A percentile compares a stretch with the other conserved stretches of the same genome.
phyloP scores from a whole-genome alignment of 2,797 vertebrate species.

The Oryzias sinensis region DNA sequence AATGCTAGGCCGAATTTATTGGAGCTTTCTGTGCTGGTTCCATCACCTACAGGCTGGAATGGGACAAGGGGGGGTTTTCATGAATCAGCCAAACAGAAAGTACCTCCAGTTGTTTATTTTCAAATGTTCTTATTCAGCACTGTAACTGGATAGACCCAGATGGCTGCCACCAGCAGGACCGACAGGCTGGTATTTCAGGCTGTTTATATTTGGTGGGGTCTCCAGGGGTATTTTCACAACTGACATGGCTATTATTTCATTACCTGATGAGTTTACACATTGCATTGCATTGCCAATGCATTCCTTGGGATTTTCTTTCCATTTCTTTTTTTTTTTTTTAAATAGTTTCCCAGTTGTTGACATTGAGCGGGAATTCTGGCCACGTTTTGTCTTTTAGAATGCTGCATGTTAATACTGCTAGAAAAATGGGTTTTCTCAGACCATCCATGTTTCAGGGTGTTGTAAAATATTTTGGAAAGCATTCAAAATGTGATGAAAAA shows the following conservation, averaged over 20 bases:
- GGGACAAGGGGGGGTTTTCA: slow-evolving; percentile 43
- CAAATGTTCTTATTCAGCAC: slow-evolving; percentile 62
- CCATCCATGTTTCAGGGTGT: too few species aligned
- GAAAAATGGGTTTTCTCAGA: too few species aligned
- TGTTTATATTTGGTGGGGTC: slow-evolving; percentile 70
- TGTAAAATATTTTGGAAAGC: too few species aligned
- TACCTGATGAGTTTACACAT: slow-evolving; percentile 55
- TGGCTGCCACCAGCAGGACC: slow-evolving; percentile 40
- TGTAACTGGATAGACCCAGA: slow-evolving; percentile 64
- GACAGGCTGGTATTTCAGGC: slow-evolving; percentile 51
- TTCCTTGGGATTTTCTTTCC: neutral
- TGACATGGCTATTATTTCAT: slow-evolving; percentile 45
- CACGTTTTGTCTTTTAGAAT: neutral
- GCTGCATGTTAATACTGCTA: too few species aligned
- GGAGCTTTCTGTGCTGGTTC: slow-evolving; percentile 24
- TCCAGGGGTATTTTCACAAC: slow-evolving; percentile 50
- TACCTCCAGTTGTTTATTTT: slow-evolving; percentile 61
- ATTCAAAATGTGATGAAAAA: too few species aligned
- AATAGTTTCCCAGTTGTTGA: slow-evolving; percentile 1
- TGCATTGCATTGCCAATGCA: slow-evolving; percentile 12
- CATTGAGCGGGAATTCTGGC: neutral
- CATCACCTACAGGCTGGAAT: slow-evolving; percentile 55
- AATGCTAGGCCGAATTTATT: slow-evolving; percentile 51
- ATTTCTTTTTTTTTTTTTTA: slow-evolving; percentile 7
- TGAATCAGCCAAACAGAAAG: slow-evolving; percentile 53